Conservation (phyloP, 2,113 vertebrate species). For the Alligator sinensis region DNA sequence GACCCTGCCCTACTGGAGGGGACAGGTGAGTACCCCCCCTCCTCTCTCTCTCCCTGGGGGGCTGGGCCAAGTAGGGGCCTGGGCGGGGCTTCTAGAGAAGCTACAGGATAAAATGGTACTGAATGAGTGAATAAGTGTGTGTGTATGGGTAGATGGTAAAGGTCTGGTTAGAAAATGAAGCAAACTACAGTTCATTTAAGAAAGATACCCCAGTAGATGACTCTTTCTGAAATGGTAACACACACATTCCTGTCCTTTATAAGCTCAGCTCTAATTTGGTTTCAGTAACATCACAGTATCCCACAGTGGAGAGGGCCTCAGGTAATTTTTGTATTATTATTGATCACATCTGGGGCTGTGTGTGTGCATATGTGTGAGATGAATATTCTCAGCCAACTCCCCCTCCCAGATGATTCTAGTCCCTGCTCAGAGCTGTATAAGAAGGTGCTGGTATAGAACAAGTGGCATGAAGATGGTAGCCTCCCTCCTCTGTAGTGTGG, state of each 20-base stretch:
- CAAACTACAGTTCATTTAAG: not conserved
- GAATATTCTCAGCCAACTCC: not conserved
- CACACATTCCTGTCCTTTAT: not conserved
- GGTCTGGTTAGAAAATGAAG: not conserved
- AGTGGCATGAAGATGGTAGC: too few relatives aligned
- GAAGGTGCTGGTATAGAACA: not conserved
- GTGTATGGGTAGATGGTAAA: not conserved
- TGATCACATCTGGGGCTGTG: not conserved
- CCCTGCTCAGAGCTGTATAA: not conserved
- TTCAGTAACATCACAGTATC: not conserved
- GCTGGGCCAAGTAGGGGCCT: too few relatives aligned
- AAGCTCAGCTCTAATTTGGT: not conserved
- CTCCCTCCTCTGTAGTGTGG: not conserved
- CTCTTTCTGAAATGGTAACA: fast-evolving
- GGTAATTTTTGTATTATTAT: not conserved
- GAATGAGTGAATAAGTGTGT: not conserved
- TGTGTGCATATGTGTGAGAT: too few relatives aligned
- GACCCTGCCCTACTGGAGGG: too few relatives aligned
- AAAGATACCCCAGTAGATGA: not conserved
- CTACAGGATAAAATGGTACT: not conserved
- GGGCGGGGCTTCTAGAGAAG: too few relatives aligned
- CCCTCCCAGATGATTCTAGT: not conserved
- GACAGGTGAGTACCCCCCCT: too few relatives aligned
- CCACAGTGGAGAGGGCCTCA: not conserved
- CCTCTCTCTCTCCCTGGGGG: too few relatives aligned